Evolutionary conservation across 2,888 invertebrate species (phyloP), one percentile per base, ranked within the genome.

Genomic region (Hirudinaria manillensis): DNA sequence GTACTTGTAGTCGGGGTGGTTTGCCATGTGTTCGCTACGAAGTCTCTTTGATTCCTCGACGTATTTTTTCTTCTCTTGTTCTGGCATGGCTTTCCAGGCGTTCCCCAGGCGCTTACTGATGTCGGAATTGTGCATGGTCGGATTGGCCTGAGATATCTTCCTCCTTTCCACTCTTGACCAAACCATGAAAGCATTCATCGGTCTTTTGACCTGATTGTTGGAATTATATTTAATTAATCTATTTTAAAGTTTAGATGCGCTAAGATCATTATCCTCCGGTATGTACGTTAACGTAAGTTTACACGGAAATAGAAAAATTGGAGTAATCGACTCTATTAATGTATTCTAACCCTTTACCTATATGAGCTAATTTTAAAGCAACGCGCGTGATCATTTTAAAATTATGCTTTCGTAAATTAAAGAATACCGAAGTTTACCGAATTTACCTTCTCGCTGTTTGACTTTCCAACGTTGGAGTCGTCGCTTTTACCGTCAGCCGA

Each of bases 151-250:
- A 1, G 98, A 98, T 96, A 98, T 99, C 76, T 98, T 97, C 83
- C 97, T 89, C 75, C 98, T 89, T 85, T 98, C 97, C 0, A 97
- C 98, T 16, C 98, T 88, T 56, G 96, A 96, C 98, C 98, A 99
- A 78, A 98, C 98, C 98, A 99, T 99, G 86, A 99, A 99, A 19
- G 98, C 98, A 87, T 98, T 98, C 98, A 98, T 98, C 13, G 98
- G 98, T 81, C 98, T 89, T 86, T 97, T 97, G n/a, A 97, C 96
- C 75, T 73, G 45, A 38, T 24, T 34, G 34, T 32, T 36, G 36
- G 29, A 61, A 61, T 24, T 61, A 16, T 29, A 61, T 61, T 1
- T 16, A 61, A 19, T 61, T 61, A 61, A 61, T 45, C 45, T 61
- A 61, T 16, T 61, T 27, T n/a, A 29, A 29, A 1, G 10, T 3